Evolutionary conservation across 2,113 vertebrate genomes (phyloP).

Genomic region (Percina caprodes): DNA sequence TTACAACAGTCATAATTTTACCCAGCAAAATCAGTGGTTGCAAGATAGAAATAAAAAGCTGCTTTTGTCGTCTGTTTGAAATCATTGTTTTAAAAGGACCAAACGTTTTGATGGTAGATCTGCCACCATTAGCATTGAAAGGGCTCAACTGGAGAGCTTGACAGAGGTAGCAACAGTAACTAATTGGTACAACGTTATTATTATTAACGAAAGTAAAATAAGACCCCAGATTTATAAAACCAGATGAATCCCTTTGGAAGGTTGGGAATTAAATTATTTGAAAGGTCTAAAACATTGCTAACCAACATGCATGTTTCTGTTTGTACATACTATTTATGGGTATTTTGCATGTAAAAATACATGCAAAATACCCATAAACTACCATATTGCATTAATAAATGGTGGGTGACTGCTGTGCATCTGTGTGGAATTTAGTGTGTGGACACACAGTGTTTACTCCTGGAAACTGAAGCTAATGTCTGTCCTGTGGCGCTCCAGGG

Average conservation of each 20-base stretch:
- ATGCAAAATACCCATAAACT: neutral
- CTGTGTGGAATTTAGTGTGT: neutral
- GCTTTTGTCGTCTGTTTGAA: neutral
- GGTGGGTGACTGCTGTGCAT: neutral
- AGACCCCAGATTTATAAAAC: neutral
- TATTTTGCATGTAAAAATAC: neutral
- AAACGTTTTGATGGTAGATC: neutral
- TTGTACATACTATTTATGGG: neutral
- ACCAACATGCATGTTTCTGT: neutral
- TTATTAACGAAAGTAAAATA: neutral
- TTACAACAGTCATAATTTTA: neutral
- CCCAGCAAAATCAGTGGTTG: neutral
- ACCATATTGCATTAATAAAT: neutral
- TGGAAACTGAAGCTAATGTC: neutral
- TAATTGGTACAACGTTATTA: neutral
- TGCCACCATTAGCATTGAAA: neutral
- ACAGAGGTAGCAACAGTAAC: neutral
- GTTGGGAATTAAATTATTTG: neutral
- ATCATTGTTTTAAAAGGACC: neutral
- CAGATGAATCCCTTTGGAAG: neutral
- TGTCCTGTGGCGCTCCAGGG: conserved; percentile 67
- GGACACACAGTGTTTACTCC: neutral
- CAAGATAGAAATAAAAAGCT: neutral
- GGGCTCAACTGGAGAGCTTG: neutral
- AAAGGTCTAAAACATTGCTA: neutral